Evolutionary conservation across 2,888 invertebrate species (phyloP), one percentile per base, ranked within the genome.

Genomic region (Cephalotes varians): DNA sequence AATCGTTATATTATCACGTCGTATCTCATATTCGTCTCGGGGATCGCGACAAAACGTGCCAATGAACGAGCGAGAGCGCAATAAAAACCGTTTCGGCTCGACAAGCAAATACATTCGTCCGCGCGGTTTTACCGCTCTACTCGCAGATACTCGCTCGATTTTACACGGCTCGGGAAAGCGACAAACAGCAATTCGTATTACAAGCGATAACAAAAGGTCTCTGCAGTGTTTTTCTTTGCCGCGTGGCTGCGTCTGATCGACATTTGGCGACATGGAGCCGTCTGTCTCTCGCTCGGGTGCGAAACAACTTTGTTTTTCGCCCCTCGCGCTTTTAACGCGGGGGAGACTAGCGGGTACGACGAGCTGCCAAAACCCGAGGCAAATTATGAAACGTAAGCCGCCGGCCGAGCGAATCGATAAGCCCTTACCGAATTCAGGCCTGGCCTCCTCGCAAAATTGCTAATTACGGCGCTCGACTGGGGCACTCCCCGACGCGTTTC

Each of bases 381-480:
- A 56, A 40, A 56, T 40, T 76, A 76, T 69, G 37, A 76, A 76
- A 51, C 34, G 51, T 65, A 76, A 65, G 49, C 44, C 25, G 49
- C n/a, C 37, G 25, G 51, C 67, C 51, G 49, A 65, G 76, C 76
- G 76, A 76, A 76, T 76, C 76, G 76, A 76, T 76, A 76, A 76
- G 69, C 67, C 51, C 76, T 76, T 76, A 51, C 69, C 76, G 49
- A 76, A 76, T 65, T 74, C 67, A 67, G 67, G 74, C 51, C 74
- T 51, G n/a, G 76, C 49, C 76, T 76, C 69, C n/a, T 76, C 76
- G 37, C 76, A 40, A 76, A 67, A 76, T 76, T 76, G 65, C 76
- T 76, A 67, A 76, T 76, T 76, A 76, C 76, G 37, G 65, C 73
- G n/a, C 62, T n/a, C 44, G 56, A 54, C 18, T 10, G 18, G 79